Base-by-base conservation (phyloP, 1,140 invertebrate species). In the Drosophila littoralis region DNA sequence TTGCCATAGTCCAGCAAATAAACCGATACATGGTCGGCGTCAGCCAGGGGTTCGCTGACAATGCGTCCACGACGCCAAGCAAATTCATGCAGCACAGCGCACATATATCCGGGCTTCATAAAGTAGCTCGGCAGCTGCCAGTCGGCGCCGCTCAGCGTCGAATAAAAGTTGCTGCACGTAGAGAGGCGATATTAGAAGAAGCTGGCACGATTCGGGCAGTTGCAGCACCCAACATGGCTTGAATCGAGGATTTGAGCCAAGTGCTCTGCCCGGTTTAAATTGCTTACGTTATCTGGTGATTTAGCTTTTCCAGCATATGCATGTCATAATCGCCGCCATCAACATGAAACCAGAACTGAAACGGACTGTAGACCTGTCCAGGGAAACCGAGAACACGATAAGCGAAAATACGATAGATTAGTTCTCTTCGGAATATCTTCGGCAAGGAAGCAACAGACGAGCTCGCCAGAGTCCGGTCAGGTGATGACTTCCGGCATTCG, bases 271-370 rank as follows among this genome's bases (percentile, higher is more conserved):
- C 13, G 13, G 5, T n/a, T 8, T 7, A 3, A 45, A 5, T 52
- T 28, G 15, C 75, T 61, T 55, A 84, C 80, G 7, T 6, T 4
- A 81, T 7, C 6, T 13, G 3, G 0, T 0, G 0, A 6, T 28
- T 7, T 4, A 82, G 13, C 0, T 48, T 10, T 0, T 15, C 1
- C 7, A 83, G 9, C 2, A 35, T 1, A 1, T 9, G 5, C 0
- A 8, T 9, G 6, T 50, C 63, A 0, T 22, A 5, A 0, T 1
- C 0, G 0, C 32, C 5, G 0, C 12, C 7, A 1, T 12, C 38
- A 1, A 75, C 43, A 10, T 66, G 74, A 4, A 83, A 84, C 81
- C 81, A 83, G 13, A 83, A 83, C 13, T 83, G 81, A 67, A 84
- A 83, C 0, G 81, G 81, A 3, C 59, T 69, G 9, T 80, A 83